phyloP scores from a whole-genome alignment of 2,797 vertebrate genomes.

The Ficedula albicollis region DNA sequence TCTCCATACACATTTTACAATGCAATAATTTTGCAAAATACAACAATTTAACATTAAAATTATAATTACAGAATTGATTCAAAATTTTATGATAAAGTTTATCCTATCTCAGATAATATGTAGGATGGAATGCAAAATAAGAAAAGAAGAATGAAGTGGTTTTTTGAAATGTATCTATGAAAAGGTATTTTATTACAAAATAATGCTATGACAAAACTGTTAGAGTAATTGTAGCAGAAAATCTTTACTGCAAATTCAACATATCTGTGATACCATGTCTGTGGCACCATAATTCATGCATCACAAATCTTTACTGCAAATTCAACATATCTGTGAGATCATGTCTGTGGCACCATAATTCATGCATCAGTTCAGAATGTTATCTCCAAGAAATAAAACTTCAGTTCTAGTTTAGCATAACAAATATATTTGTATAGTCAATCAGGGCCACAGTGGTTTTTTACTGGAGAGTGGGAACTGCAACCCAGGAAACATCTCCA shows the following conservation, averaged over 20 bases:
- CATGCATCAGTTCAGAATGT: background rate
- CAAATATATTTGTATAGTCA: background rate
- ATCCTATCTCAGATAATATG: background rate
- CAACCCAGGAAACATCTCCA: background rate
- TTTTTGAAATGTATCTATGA: background rate
- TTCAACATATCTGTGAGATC: background rate
- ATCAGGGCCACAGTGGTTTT: background rate
- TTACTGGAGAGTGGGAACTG: background rate
- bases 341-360: background rate
- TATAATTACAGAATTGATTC: background rate
- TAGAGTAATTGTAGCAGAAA: background rate
- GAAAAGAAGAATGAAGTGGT: background rate
- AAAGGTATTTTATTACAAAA: background rate
- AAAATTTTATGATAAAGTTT: background rate
- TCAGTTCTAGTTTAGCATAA: background rate
- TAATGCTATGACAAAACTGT: background rate
- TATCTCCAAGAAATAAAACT: background rate
- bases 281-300: background rate
- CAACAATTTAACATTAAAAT: background rate
- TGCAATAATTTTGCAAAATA: background rate
- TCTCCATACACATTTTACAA: background rate
- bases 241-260: background rate
- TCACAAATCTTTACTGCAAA: background rate
- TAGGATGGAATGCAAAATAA: background rate
- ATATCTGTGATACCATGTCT: background rate